These are phyloP conservation scores for Gobio gobio DNA, from an alignment of 2,113 vertebrate species.

Conservation along the genomic window DNA sequence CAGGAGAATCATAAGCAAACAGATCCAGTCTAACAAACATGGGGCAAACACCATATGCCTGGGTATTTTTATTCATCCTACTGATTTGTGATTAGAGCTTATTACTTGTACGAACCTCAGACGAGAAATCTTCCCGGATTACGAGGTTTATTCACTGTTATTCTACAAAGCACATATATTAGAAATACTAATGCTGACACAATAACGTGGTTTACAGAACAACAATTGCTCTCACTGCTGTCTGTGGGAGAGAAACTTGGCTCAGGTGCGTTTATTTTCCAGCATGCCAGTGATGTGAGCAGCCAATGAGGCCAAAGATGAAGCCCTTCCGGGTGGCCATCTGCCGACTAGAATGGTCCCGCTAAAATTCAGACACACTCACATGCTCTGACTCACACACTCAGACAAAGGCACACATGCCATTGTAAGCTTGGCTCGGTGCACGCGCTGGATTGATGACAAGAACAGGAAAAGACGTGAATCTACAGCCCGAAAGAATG, in stretches of 20 bases:
- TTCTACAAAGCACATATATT: background rate
- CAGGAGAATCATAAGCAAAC: constrained; percentile 16
- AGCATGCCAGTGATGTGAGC: constrained; percentile 38
- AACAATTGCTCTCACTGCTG: background rate
- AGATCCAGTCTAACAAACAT: constrained; percentile 7
- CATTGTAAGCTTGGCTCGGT: constrained; percentile 22
- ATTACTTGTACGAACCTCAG: background rate
- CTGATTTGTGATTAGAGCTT: background rate
- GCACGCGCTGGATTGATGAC: constrained; percentile 18
- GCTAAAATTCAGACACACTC: background rate
- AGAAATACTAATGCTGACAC: constrained; percentile 8
- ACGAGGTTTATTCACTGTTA: background rate
- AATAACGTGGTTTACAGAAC: background rate
- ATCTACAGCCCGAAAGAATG: background rate
- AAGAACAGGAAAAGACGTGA: background rate
- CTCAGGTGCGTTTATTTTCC: constrained; percentile 10
- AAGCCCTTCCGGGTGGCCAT: constrained; percentile 36
- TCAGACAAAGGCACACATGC: constrained; percentile 3
- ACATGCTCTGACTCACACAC: constrained; percentile 16
- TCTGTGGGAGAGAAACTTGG: constrained; percentile 25
- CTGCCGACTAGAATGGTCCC: constrained; percentile 18
- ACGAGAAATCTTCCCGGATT: background rate
- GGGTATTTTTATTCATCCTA: background rate
- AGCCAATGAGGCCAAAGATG: constrained; percentile 44
- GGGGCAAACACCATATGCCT: constrained; percentile 10